Evolutionary conservation across 1,140 invertebrate genomes (phyloP).

Genomic region (Orius insidiosus): DNA sequence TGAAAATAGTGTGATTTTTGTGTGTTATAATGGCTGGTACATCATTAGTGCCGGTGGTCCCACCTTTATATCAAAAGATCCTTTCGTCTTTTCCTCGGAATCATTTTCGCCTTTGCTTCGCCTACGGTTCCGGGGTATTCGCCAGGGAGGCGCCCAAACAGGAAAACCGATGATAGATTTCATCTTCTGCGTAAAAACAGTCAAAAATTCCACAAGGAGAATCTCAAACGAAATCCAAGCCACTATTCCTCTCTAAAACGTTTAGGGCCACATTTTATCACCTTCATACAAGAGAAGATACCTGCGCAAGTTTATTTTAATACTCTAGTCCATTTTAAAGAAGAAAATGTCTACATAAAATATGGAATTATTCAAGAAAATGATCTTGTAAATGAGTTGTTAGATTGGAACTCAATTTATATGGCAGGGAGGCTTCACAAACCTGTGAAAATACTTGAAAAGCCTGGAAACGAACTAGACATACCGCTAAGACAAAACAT

Average conservation of each 20-base stretch:
- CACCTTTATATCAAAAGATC: constrained; percentile 34
- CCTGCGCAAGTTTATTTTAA: constrained; percentile 91
- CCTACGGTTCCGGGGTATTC: constrained; percentile 87
- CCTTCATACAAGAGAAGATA: constrained; percentile 63
- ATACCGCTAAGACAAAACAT: constrained; percentile 47
- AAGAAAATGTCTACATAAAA: constrained; percentile 61
- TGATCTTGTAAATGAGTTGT: constrained; percentile 69
- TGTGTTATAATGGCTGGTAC: too few relatives aligned
- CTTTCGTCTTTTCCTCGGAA: constrained; percentile 47
- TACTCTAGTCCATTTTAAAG: constrained; percentile 63
- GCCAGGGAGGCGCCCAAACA: constrained; percentile 40
- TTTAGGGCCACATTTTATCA: constrained; percentile 54
- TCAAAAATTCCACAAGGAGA: constrained; percentile 65
- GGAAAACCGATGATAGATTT: constrained; percentile 78
- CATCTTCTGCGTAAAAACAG: constrained; percentile 81
- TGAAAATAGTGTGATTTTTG: too few relatives aligned
- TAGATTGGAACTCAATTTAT: constrained; percentile 88
- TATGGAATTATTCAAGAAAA: constrained; percentile 83
- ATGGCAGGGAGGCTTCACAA: constrained; percentile 94
- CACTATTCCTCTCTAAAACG: constrained; percentile 76
- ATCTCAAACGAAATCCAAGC: constrained; percentile 58
- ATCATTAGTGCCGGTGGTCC: too few relatives aligned
- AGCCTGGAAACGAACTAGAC: constrained; percentile 25
- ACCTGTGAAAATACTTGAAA: constrained; percentile 50
- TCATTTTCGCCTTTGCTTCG: constrained; percentile 60